Evolutionary conservation across 2,797 vertebrate genomes (phyloP), one percentile per base, ranked within the genome.

Genomic region (Eulemur rubriventer): DNA sequence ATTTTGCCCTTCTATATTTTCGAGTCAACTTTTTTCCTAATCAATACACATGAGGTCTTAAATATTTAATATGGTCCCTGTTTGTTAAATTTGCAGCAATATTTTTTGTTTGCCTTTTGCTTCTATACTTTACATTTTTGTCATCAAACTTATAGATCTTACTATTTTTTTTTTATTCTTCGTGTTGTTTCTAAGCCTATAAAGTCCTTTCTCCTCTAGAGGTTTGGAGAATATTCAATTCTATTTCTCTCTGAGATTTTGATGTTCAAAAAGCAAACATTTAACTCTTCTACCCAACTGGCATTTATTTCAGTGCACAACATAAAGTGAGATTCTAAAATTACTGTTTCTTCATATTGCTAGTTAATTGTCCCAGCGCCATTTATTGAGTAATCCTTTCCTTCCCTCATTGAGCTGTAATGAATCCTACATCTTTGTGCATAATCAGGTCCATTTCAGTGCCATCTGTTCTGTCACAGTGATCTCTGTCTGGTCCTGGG

Each of bases 361-460:
- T 89, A 76, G 96, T 90, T 97, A 97, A 97, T 97, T 96, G 95
- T 95, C 89, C 76, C 86, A 59, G 82, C 82, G 82, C 72, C 83
- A 59, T 96, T 96, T 85, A 52, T 87, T 80, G 89, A 80, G 70
- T 88, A 85, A 91, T 81, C 93, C 94, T 95, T 96, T 96, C 86
- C 69, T 85, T 55, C 91, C 86, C 87, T 97, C 95, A 93, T 87
- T 95, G 96, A 97, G 91, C 61, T 78, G 87, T 95, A 96, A 97
- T 94, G 96, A 97, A 95, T 97, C 95, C 96, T 94, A 94, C 94
- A 96, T 95, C 95, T 95, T 84, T 55, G 70, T 93, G 95, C 94
- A 82, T 92, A 87, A 95, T 97, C 46, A 55, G 86, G 96, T 92
- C 95, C 83, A 55, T 96, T 96, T 93, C 61, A 61, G 55, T 50